Conservation (phyloP, 2,888 invertebrate species). For the Venusia cambrica region DNA sequence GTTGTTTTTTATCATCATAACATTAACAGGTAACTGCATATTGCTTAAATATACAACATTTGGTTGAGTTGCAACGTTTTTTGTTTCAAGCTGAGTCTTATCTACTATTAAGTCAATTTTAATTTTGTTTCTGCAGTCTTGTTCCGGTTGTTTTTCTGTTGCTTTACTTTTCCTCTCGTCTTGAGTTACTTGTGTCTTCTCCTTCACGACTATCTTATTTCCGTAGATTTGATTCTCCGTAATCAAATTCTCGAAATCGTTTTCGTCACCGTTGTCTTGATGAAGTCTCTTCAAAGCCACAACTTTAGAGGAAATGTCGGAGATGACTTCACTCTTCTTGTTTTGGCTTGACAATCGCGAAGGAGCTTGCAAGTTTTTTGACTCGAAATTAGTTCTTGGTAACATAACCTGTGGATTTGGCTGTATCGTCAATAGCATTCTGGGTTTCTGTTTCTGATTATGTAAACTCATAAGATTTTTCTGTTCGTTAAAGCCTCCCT, state of each 20-base stretch:
- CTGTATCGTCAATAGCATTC: conserved; percentile 66
- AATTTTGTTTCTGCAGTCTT: conserved; percentile 56
- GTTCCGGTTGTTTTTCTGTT: conserved; percentile 24
- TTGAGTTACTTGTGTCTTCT: conserved; percentile 66
- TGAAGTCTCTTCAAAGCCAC: conserved; percentile 72
- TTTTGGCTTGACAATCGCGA: conserved; percentile 66
- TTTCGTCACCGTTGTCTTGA: conserved; percentile 74
- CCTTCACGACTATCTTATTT: conserved; percentile 80
- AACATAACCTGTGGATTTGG: conserved; percentile 63
- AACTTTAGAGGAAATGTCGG: conserved; percentile 64
- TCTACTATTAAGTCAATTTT: conserved; percentile 41
- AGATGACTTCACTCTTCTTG: conserved; percentile 61
- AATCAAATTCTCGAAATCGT: conserved; percentile 78
- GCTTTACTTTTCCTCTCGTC: conserved; percentile 42
- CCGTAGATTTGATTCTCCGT: conserved; percentile 80
- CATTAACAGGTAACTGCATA: conserved; percentile 67
- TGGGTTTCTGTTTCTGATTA: conserved; percentile 56
- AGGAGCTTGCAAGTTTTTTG: conserved; percentile 76
- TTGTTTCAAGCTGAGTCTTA: conserved; percentile 48
- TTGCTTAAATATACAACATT: conserved; percentile 72
- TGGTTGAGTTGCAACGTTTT: conserved; percentile 64
- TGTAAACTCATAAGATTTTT: conserved; percentile 68
- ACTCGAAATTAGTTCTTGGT: conserved; percentile 60
- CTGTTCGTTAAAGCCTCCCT: conserved; percentile 51
- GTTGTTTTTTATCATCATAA: conserved; percentile 71